These are phyloP conservation scores for Sula dactylatra DNA, from an alignment of 2,113 vertebrate species.

Conservation along the genomic window DNA sequence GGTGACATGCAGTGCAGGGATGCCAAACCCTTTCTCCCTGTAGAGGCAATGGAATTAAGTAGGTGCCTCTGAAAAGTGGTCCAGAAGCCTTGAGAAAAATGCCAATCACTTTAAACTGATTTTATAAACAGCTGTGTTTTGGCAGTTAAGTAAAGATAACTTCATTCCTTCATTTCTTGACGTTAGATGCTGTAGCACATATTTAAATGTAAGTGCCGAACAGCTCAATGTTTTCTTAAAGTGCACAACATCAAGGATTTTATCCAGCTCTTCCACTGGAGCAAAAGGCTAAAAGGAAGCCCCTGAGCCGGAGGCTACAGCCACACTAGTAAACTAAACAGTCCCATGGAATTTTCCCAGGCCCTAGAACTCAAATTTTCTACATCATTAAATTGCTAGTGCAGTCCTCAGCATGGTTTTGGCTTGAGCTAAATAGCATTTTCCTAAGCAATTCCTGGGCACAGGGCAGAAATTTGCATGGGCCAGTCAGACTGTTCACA, in stretches of 20 bases:
- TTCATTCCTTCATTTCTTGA: neutral
- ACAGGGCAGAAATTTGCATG: neutral
- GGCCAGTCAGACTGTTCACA: neutral
- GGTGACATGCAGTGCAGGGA: neutral
- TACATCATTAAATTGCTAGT: conserved; percentile 11
- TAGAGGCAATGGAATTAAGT: neutral
- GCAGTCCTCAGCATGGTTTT: neutral
- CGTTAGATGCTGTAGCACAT: neutral
- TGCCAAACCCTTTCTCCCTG: neutral
- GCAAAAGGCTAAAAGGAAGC: neutral
- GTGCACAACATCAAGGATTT: neutral
- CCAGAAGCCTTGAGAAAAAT: neutral
- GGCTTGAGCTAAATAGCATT: conserved; percentile 5
- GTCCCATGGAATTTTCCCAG: neutral
- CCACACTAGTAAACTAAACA: neutral
- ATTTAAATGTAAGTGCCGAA: neutral
- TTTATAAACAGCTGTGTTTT: neutral
- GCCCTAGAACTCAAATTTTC: conserved; percentile 17
- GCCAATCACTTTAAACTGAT: neutral
- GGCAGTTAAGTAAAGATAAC: neutral
- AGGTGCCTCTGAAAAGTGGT: neutral
- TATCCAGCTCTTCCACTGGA: neutral
- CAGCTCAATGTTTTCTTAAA: neutral
- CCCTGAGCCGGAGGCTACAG: neutral
- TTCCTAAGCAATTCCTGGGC: neutral